Base-by-base conservation (phyloP, 1,140 invertebrate species). In the Pinna nobilis region DNA sequence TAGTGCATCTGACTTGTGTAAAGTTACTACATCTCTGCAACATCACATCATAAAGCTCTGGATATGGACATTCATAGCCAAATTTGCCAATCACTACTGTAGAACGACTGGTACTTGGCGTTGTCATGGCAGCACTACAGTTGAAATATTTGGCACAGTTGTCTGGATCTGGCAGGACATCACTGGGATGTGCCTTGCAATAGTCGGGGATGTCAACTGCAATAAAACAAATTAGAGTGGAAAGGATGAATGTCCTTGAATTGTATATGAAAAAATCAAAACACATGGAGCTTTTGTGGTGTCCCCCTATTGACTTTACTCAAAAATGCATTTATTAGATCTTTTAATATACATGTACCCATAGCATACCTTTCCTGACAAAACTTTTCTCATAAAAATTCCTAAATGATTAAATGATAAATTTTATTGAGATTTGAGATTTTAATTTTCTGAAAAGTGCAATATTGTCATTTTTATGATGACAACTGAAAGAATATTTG, bases 91-190 rank as follows among this genome's bases (percentile, higher is more conserved):
- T 60, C 28, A 0, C 69, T 64, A 44, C 75, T 65, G 32, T 73
- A 64, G 66, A 57, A 72, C 55, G 55, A 35, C 28, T 32, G 18
- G 55, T 18, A 9, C 55, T 28, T 18, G 55, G 55, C 13, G n/a
- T 35, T 7, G 15, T 33, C 30, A 59, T 44, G 72, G 13, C 2
- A 6, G 51, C 35, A 0, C 70, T 68, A 23, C 73, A 76, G 51
- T 76, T 76, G 53, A 49, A 76, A 60, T 70, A 76, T 32, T 63
- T 37, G 1, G 73, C 73, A 76, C 73, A 76, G 23, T 76, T 64
- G 30, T 64, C 53, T 7, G 59, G 59, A 39, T 76, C 51, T 9
- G 49, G 44, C 50, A 51, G 55, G 32, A 76, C 60, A 5, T 37
- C 39, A 6, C 32, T 35, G 13, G 73, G 73, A 60, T 76, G 60